Evolutionary conservation across 1,140 invertebrate genomes (phyloP).

Genomic region (Ostrea denselamellosa): DNA sequence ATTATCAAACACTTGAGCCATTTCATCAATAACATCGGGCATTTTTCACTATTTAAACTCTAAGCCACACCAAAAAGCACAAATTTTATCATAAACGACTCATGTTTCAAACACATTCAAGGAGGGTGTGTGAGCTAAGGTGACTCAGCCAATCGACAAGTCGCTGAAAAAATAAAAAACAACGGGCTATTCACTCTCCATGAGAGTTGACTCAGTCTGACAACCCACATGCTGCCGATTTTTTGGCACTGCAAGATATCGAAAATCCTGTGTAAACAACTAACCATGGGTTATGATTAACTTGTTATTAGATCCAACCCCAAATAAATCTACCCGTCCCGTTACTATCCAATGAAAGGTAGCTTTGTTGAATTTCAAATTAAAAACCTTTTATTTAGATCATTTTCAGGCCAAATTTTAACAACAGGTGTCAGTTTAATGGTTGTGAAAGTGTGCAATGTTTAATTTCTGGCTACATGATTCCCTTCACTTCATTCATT

Average conservation of each 20-base stretch:
- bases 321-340: constrained; percentile 10
- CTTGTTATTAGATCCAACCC: neutral
- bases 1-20: neutral
- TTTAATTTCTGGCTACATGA: too few species aligned
- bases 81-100: neutral
- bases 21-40: neutral
- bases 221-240: neutral
- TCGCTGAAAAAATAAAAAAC: neutral
- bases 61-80: too few species aligned
- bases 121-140: neutral
- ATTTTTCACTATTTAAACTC: neutral
- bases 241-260: constrained; percentile 1
- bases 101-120: neutral
- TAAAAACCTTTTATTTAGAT: constrained; percentile 1
- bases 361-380: constrained; percentile 4
- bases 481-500: too few species aligned
- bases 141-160: neutral
- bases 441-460: neutral
- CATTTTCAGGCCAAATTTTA: neutral
- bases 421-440: neutral
- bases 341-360: neutral
- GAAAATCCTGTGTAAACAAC: constrained; percentile 6
- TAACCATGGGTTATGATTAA: neutral
- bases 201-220: neutral
- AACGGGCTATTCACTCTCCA: neutral